These are phyloP conservation scores for Silurus glanis DNA, from an alignment of 2,113 vertebrate genomes.

Conservation along the genomic window DNA sequence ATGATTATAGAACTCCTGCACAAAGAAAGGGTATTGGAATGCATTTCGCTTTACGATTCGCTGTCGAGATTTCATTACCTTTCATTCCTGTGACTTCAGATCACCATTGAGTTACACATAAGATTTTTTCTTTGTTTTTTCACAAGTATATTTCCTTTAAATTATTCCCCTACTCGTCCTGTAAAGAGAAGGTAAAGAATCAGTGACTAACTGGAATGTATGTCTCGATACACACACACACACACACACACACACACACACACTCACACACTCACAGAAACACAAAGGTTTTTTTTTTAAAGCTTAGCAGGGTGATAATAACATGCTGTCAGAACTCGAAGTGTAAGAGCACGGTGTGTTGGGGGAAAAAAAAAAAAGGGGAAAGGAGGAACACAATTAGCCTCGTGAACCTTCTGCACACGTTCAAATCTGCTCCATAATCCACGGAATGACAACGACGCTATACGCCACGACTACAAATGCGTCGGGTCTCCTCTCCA, in stretches of 20 bases:
- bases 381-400: conserved; percentile 47
- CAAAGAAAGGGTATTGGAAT: neutral
- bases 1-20: neutral
- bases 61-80: neutral
- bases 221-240: neutral
- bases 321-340: conserved; percentile 36
- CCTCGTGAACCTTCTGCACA: conserved; percentile 32
- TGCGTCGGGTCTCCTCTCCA: conserved; percentile 41
- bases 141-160: conserved; percentile 18
- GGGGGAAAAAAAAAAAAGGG: neutral
- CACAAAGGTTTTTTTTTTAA: conserved; percentile 21
- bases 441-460: conserved; percentile 22
- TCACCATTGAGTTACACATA: neutral
- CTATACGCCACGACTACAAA: conserved; percentile 41
- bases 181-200: neutral
- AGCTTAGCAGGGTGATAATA: conserved; percentile 39
- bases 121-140: neutral
- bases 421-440: conserved; percentile 40
- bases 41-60: neutral
- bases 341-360: conserved; percentile 33
- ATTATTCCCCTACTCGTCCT: conserved; percentile 11
- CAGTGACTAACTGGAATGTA: conserved; percentile 30
- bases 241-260: neutral
- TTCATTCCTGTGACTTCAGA: neutral
- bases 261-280: neutral